Evolutionary conservation across 2,113 vertebrate species (phyloP).

Genomic region (Centropristis striata): DNA sequence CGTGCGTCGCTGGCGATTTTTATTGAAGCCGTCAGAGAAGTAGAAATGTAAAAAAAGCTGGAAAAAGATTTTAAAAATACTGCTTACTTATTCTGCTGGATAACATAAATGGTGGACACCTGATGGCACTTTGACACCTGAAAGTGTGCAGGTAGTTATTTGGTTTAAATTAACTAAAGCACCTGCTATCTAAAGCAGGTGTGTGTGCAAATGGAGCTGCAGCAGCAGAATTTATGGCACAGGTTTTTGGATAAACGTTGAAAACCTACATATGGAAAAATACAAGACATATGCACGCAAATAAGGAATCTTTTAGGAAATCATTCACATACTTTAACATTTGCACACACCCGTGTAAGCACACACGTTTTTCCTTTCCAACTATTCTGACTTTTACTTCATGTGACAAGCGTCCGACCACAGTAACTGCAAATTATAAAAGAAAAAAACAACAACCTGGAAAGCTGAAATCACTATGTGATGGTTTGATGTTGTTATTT

Average conservation of each 20-base stretch:
- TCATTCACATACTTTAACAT: constrained; percentile 3
- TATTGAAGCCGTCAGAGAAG: background rate
- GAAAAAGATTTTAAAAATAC: background rate
- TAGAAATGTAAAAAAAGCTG: background rate
- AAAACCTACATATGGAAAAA: constrained; percentile 21
- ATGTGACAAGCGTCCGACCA: constrained; percentile 18
- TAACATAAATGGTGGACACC: background rate
- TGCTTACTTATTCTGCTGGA: background rate
- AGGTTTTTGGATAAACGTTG: constrained; percentile 23
- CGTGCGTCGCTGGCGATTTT: constrained; percentile 1
- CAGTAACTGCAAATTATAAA: constrained; percentile 22
- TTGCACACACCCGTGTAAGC: background rate
- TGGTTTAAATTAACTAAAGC: constrained; percentile 55
- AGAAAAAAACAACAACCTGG: background rate
- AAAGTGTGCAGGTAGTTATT: constrained; percentile 41
- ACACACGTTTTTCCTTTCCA: constrained; percentile 1
- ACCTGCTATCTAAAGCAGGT: constrained; percentile 69
- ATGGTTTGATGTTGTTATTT: constrained; percentile 74
- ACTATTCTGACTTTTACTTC: constrained; percentile 29
- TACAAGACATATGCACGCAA: background rate
- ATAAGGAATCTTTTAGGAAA: constrained; percentile 2
- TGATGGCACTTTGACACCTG: constrained; percentile 1
- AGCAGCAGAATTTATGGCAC: constrained; percentile 45
- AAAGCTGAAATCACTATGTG: constrained; percentile 35
- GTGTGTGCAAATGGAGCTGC: constrained; percentile 52